Conservation (phyloP, 2,888 invertebrate genomes). For the Hirtodrosophila histrioides region DNA sequence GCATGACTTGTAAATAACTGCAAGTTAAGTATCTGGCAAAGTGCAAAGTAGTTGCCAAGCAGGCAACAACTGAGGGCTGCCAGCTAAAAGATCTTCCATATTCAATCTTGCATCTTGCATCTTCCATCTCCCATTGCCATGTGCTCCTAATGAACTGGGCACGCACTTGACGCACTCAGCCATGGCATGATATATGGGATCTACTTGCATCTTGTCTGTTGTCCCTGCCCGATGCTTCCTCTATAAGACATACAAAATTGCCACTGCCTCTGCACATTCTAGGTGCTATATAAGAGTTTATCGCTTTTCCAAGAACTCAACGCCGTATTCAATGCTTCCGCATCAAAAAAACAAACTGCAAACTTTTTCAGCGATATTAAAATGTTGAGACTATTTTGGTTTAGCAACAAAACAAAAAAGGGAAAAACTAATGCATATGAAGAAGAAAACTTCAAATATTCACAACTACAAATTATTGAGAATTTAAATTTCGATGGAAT, state of each 20-base stretch:
- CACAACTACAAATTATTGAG: too few species aligned
- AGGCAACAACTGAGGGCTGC: conserved; percentile 22
- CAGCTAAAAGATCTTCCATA: not conserved
- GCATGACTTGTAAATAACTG: conserved; percentile 84
- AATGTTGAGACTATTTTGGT: conserved; percentile 10
- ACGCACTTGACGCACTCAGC: conserved; percentile 82
- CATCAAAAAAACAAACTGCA: conserved; percentile 55
- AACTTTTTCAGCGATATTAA: conserved; percentile 12
- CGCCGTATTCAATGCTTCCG: conserved; percentile 65
- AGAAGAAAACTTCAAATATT: too few species aligned
- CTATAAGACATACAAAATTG: conserved; percentile 20
- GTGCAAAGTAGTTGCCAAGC: conserved; percentile 83
- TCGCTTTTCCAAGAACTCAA: conserved; percentile 75
- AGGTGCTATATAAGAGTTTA: conserved; percentile 65
- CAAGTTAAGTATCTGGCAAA: conserved; percentile 84
- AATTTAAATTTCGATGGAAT: too few species aligned
- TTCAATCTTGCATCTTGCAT: conserved; percentile 15
- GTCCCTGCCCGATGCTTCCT: conserved; percentile 18
- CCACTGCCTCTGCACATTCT: conserved; percentile 43
- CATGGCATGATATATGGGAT: conserved; percentile 82
- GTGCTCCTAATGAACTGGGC: conserved; percentile 83
- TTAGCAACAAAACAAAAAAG: not conserved
- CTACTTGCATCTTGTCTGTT: conserved; percentile 36
- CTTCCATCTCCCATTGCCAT: conserved; percentile 44
- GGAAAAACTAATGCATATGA: too few species aligned